Conservation (phyloP, 2,888 invertebrate genomes). For the Muschampia plurimacula region DNA sequence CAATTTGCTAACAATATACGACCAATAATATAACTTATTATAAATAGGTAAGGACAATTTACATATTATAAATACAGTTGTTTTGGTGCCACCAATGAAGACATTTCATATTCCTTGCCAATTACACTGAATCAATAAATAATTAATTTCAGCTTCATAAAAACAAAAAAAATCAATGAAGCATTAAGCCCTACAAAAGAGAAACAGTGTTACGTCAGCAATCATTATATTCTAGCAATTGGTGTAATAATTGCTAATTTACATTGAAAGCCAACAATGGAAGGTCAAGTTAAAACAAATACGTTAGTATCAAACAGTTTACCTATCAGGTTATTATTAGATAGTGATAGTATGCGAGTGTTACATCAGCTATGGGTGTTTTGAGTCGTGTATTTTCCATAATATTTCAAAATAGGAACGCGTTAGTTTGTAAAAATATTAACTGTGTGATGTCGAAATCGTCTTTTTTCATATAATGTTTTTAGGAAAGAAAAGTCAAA, state of each 20-base stretch:
- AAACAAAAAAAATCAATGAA: slow-evolving; percentile 26
- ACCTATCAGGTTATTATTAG: slow-evolving; percentile 31
- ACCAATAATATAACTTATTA: too few species aligned
- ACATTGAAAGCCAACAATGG: slow-evolving; percentile 61
- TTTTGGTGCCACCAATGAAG: not conserved
- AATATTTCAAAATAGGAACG: too few species aligned
- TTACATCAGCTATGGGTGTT: not conserved
- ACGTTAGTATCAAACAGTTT: slow-evolving; percentile 32
- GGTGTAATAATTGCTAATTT: slow-evolving; percentile 54
- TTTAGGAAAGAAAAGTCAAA: too few species aligned
- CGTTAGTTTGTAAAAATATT: not conserved
- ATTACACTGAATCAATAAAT: slow-evolving; percentile 6
- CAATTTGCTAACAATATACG: not conserved
- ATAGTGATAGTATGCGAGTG: slow-evolving; percentile 10
- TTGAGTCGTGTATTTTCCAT: not conserved
- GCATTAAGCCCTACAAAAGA: slow-evolving; percentile 35
- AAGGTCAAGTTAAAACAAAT: slow-evolving; percentile 51
- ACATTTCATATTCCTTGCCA: slow-evolving; percentile 7
- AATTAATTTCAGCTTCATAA: slow-evolving; percentile 7
- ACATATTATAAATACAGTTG: too few species aligned
- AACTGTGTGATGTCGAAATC: not conserved
- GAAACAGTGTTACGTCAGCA: slow-evolving; percentile 41
- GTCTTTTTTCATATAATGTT: too few species aligned
- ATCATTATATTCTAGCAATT: slow-evolving; percentile 36
- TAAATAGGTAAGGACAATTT: too few species aligned